Base-by-base conservation (phyloP, 2,113 vertebrate genomes). In the Rallus limicola region DNA sequence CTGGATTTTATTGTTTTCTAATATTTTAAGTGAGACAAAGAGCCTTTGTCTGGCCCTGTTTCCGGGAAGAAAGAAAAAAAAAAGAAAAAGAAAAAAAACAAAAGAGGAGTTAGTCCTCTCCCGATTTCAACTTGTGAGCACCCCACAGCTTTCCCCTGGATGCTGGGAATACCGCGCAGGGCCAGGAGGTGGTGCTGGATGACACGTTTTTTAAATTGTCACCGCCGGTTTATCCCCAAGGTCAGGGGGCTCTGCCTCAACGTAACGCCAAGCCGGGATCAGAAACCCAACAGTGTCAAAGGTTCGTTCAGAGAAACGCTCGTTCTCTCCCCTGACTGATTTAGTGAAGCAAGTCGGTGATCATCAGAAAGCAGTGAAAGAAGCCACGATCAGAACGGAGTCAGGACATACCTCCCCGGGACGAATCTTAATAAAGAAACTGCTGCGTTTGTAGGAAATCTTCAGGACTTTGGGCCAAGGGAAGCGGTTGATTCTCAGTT, bases 401-500 rank as follows among this genome's bases (percentile, higher is more conserved):
- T 6, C 36, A 14, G 5, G 34, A 31, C 36, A 0, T 98, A 99
- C 99, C 98, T 99, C 99, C 24, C 99, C 99, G 8, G 99, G 99
- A 7, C 99, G 98, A 79, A 99, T 99, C 97, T 99, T 99, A 88
- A 99, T 99, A 88, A 99, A 99, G 97, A 99, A 99, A 97, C 99
- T 99, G 98, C 99, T 99, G 86, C 99, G 99, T 95, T 99, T 99
- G 96, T 99, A 99, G 12, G 99, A 99, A 86, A 99, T 99, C 98
- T 99, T 99, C 62, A 99, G 98, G 38, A 99, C 99, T 97, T 99
- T 99, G 62, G 99, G 99, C 99, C 99, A 99, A 11, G 99, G 99
- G 91, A 99, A 99, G 53, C 99, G 99, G 95, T 99, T 99, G 97
- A 99, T 99, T 97, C 99, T 98, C 97, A 99, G 97, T 64, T 99